These are phyloP conservation scores for Formica exsecta DNA, from an alignment of 1,140 invertebrate genomes.

Conservation along the genomic window DNA sequence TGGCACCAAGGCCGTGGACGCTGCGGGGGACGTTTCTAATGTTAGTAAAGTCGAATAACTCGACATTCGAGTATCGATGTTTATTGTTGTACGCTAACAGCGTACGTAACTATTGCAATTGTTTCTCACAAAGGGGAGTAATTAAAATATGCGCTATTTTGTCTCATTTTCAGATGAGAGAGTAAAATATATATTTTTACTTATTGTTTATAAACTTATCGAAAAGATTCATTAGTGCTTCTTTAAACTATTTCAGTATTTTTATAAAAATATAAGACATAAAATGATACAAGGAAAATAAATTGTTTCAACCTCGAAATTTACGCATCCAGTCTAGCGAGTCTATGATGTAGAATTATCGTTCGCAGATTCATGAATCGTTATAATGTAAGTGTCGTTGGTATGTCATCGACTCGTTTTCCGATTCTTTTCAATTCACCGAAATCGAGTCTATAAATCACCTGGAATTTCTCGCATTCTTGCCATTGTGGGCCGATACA, in stretches of 20 bases:
- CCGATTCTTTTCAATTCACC: slow-evolving; percentile 25
- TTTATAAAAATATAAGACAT: background rate
- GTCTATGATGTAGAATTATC: background rate
- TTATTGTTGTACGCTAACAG: slow-evolving; percentile 20
- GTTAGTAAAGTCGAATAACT: slow-evolving; percentile 42
- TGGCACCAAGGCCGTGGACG: slow-evolving; percentile 69
- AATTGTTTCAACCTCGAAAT: background rate
- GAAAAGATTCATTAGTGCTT: background rate
- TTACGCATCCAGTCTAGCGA: background rate
- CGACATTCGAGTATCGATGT: slow-evolving; percentile 7
- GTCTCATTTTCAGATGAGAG: background rate
- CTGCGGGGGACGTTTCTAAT: slow-evolving; percentile 59
- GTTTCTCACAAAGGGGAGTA: background rate
- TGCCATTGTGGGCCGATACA: slow-evolving; percentile 80
- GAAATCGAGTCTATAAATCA: slow-evolving; percentile 80
- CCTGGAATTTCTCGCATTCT: slow-evolving; percentile 78
- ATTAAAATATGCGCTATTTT: background rate
- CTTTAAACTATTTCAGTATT: background rate
- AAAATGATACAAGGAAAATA: background rate
- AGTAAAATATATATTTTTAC: background rate
- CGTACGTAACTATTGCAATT: slow-evolving; percentile 24
- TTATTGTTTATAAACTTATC: background rate
- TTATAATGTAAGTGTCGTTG: slow-evolving; percentile 39
- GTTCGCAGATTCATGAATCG: slow-evolving; percentile 16
- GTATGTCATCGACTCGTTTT: slow-evolving; percentile 22